A percentile compares a stretch with the other conserved stretches of the same genome.
Conservation (phyloP, 2,797 vertebrate species). For the Lepilemur septentrionalis region DNA sequence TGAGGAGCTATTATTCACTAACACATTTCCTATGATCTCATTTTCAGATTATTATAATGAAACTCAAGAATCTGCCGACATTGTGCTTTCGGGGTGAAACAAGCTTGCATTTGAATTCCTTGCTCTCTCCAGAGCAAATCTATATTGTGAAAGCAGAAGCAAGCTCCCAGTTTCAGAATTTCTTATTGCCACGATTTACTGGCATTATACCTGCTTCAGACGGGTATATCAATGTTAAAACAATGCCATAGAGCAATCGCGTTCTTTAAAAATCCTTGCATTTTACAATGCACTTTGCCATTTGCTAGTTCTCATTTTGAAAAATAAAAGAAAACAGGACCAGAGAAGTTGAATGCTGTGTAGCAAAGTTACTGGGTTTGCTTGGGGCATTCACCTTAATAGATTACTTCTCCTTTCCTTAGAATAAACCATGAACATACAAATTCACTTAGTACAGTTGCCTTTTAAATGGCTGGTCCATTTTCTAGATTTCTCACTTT, state of each 20-base stretch:
- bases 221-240: neutral
- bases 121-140: neutral
- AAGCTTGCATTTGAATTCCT: neutral
- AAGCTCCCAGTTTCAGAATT: neutral
- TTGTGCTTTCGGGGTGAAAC: neutral
- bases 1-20: slow-evolving; percentile 24
- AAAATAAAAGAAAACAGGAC: slow-evolving; percentile 25
- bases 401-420: neutral
- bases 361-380: neutral
- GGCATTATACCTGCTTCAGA: neutral
- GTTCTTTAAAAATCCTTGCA: neutral
- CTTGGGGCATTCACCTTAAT: neutral
- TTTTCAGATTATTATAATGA: slow-evolving; percentile 61
- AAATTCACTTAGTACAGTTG: neutral
- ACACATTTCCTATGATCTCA: slow-evolving; percentile 51
- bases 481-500: slow-evolving; percentile 7
- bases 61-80: slow-evolving; percentile 15
- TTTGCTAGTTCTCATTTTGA: slow-evolving; percentile 9
- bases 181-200: neutral
- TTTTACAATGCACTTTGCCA: neutral
- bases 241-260: neutral
- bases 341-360: neutral
- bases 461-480: neutral
- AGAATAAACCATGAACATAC: neutral
- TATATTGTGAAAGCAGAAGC: neutral